Conservation (phyloP, 2,113 vertebrate species). For the Laterallus jamaicensis region DNA sequence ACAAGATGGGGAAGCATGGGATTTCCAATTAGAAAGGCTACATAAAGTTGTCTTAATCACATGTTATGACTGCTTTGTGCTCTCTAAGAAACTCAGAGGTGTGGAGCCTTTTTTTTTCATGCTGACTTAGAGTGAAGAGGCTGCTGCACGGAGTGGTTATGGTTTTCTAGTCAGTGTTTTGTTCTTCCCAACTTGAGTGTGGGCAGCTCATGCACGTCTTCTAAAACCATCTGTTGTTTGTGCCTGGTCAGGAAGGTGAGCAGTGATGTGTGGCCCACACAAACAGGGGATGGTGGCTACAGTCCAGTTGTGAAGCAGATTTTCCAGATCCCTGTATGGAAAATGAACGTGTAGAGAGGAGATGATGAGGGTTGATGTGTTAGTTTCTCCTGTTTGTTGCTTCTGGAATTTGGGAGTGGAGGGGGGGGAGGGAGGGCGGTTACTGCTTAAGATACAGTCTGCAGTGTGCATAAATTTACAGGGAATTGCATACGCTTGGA, state of each 20-base stretch:
- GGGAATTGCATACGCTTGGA: background rate
- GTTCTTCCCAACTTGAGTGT: background rate
- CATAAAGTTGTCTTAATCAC: background rate
- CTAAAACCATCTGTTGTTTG: background rate
- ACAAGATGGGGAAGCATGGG: background rate
- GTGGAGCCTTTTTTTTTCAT: background rate
- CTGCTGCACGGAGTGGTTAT: background rate
- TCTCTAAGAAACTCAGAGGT: background rate
- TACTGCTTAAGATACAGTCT: background rate
- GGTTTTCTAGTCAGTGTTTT: background rate
- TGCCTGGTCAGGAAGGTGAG: conserved; percentile 4
- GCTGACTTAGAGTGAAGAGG: background rate
- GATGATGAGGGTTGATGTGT: rapidly evolving
- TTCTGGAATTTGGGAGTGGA: background rate
- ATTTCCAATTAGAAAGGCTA: background rate
- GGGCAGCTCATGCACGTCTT: background rate
- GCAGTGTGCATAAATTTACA: background rate
- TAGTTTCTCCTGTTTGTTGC: background rate
- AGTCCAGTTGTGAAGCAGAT: background rate
- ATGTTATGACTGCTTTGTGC: background rate
- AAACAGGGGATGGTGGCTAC: background rate
- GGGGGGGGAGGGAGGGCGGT: too few relatives aligned
- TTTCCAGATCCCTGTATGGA: background rate
- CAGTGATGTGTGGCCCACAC: background rate
- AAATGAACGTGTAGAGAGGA: background rate